These are phyloP conservation scores for Trialeurodes vaporariorum DNA, from an alignment of 1,140 invertebrate genomes.

Conservation along the genomic window DNA sequence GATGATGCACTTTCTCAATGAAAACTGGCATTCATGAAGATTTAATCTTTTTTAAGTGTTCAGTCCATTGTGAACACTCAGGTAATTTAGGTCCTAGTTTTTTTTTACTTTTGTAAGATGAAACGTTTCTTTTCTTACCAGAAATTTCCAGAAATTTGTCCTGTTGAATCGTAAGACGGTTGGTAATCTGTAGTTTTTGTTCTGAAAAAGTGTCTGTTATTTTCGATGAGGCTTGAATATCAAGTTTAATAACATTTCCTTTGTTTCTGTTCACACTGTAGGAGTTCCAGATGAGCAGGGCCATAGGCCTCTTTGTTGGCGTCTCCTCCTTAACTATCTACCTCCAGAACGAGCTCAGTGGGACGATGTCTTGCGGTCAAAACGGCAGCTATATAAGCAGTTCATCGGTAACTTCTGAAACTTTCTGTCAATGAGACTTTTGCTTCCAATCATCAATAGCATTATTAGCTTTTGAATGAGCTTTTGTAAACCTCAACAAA, in stretches of 20 bases:
- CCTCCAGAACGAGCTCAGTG: constrained; percentile 50
- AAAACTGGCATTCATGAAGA: too few relatives aligned
- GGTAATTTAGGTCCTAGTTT: too few relatives aligned
- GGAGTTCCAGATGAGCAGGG: constrained; percentile 73
- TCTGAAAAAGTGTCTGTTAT: background rate
- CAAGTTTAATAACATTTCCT: background rate
- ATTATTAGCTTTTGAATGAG: too few relatives aligned
- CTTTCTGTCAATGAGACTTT: too few relatives aligned
- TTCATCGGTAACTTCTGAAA: constrained; percentile 79
- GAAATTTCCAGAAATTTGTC: background rate
- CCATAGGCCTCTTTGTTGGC: constrained; percentile 65
- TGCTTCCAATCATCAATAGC: too few relatives aligned
- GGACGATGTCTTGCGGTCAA: constrained; percentile 49
- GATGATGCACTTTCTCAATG: too few relatives aligned
- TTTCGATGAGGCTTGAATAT: background rate
- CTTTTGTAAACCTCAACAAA: too few relatives aligned
- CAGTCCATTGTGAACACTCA: too few relatives aligned
- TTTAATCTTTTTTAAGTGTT: too few relatives aligned
- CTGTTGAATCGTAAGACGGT: background rate
- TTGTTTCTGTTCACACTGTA: constrained; percentile 29
- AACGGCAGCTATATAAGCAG: constrained; percentile 64
- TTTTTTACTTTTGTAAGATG: background rate
- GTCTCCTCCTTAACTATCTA: constrained; percentile 69
- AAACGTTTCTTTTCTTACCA: background rate
- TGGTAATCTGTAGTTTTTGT: background rate